These are phyloP conservation scores for Myiotriccus ornatus DNA, from an alignment of 2,797 vertebrate genomes.

Conservation along the genomic window DNA sequence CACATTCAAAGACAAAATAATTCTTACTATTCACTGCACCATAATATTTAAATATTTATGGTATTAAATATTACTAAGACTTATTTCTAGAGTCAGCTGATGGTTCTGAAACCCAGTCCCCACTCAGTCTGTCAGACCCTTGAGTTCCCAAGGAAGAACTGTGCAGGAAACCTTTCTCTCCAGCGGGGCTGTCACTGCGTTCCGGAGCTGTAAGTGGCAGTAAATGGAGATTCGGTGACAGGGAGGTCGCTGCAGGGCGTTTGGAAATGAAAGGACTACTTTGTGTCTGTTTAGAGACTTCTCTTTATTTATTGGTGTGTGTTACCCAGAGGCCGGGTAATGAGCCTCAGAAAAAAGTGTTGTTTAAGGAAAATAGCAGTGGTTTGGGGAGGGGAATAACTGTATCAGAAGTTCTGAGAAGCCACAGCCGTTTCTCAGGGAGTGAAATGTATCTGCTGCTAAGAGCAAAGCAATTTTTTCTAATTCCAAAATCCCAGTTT, in stretches of 20 bases:
- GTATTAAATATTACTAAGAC: neutral
- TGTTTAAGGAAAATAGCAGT: neutral
- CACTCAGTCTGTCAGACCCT: neutral
- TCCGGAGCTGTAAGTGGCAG: neutral
- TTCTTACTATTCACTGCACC: neutral
- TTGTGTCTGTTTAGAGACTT: neutral
- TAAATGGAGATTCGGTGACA: neutral
- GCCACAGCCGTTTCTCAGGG: neutral
- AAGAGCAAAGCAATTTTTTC: slow-evolving; percentile 2
- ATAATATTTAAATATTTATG: neutral
- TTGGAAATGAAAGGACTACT: neutral
- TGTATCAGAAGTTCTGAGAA: neutral
- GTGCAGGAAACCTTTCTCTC: neutral
- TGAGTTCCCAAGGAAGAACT: neutral
- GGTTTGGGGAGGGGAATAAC: neutral
- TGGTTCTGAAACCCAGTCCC: neutral
- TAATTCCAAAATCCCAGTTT: slow-evolving; percentile 23
- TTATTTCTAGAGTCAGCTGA: neutral
- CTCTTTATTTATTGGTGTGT: neutral
- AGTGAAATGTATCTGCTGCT: neutral
- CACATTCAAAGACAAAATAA: neutral
- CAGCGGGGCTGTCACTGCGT: neutral
- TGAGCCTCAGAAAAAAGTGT: neutral
- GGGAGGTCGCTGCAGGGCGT: neutral
- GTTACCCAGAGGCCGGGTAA: neutral